A percentile compares a stretch with the other conserved stretches of the same genome.
Conservation (phyloP, 2,797 vertebrate genomes). For the Lithobates sylvaticus region DNA sequence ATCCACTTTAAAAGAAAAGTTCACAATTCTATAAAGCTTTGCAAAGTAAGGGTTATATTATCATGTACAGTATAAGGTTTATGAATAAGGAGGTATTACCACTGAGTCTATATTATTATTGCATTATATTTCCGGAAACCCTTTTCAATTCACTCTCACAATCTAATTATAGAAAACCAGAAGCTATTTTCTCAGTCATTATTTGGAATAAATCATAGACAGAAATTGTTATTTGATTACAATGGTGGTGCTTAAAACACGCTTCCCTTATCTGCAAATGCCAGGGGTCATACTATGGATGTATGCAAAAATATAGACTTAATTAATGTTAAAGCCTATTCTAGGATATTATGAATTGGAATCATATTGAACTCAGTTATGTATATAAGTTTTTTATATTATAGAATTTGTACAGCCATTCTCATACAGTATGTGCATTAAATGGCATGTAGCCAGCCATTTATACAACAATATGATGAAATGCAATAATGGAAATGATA, state of each 20-base stretch:
- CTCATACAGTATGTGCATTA: no score
- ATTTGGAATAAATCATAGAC: slow-evolving; percentile 56
- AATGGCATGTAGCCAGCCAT: neutral
- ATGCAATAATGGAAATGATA: neutral
- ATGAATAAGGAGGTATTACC: neutral
- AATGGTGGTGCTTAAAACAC: slow-evolving; percentile 51
- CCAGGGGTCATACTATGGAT: slow-evolving; percentile 45
- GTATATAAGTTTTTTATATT: neutral
- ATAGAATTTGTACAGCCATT: no score
- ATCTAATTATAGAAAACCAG: slow-evolving; percentile 54
- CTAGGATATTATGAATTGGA: slow-evolving; percentile 4
- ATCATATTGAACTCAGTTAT: neutral
- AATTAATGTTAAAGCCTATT: slow-evolving; percentile 29
- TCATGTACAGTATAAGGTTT: slow-evolving; percentile 23
- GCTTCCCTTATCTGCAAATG: slow-evolving; percentile 52
- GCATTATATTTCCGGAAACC: slow-evolving; percentile 37
- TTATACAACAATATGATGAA: neutral
- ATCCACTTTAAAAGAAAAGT: no score
- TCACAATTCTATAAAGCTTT: neutral
- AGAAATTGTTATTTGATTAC: slow-evolving; percentile 57
- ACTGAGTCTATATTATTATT: slow-evolving; percentile 27
- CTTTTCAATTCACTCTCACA: slow-evolving; percentile 31
- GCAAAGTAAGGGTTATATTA: slow-evolving; percentile 12
- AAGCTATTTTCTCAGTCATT: slow-evolving; percentile 54
- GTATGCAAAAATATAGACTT: slow-evolving; percentile 14